These are phyloP conservation scores for Erynnis tages DNA, from an alignment of 2,888 invertebrate species.

Conservation along the genomic window DNA sequence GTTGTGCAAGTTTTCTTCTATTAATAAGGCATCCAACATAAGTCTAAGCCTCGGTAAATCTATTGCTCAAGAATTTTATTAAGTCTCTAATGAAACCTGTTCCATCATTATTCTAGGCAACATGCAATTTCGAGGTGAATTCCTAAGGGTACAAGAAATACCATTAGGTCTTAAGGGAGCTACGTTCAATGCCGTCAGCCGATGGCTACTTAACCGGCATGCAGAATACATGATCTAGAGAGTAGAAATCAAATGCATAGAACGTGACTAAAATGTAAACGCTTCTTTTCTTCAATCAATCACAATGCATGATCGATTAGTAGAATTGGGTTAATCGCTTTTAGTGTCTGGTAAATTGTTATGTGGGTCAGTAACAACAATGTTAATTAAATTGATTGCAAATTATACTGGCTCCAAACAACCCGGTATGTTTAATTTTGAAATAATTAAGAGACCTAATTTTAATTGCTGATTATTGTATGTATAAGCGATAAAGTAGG, in stretches of 20 bases:
- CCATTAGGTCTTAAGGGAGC: constrained; percentile 23
- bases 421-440: background rate
- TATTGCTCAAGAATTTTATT: constrained; percentile 18
- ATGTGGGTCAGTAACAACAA: constrained; percentile 9
- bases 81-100: constrained; percentile 24
- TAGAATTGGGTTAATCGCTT: constrained; percentile 19
- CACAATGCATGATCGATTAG: constrained; percentile 24
- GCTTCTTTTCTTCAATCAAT: constrained; percentile 17
- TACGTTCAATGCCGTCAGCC: constrained; percentile 20
- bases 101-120: constrained; percentile 25
- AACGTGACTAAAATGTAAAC: constrained; percentile 26
- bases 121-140: constrained; percentile 26
- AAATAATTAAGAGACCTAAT: background rate
- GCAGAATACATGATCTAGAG: constrained; percentile 23
- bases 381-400: constrained; percentile 7
- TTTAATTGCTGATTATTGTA: too few relatives aligned
- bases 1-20: constrained; percentile 12
- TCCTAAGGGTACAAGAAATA: constrained; percentile 25
- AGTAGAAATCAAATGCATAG: constrained; percentile 25
- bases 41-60: constrained; percentile 4
- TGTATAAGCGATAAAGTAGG: too few relatives aligned
- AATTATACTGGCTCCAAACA: background rate
- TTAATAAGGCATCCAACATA: constrained; percentile 7
- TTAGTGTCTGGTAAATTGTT: constrained; percentile 2
- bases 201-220: constrained; percentile 13